Evolutionary conservation across 2,113 vertebrate genomes (phyloP).

Genomic region (Lepisosteus oculatus): DNA sequence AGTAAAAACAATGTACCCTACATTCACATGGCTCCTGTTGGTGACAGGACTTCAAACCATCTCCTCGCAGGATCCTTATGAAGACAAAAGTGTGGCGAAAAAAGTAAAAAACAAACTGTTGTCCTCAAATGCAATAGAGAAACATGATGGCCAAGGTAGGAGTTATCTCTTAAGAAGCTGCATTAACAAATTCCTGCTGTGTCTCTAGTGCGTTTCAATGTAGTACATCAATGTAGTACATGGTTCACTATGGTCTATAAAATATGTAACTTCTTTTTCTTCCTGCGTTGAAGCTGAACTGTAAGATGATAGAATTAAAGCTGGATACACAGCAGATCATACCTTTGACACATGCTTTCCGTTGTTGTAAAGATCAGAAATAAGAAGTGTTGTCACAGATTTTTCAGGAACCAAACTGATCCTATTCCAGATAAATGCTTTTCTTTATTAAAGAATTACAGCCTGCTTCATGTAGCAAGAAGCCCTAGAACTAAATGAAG

Average conservation of each 20-base stretch:
- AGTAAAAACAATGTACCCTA: constrained; percentile 57
- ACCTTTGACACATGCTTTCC: no score
- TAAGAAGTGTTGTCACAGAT: no score
- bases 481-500: no score
- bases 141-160: constrained; percentile 61
- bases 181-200: no score
- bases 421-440: no score
- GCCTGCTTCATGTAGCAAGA: no score
- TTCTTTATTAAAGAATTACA: no score
- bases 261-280: not conserved
- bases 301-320: no score
- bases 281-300: not conserved
- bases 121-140: constrained; percentile 55
- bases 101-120: constrained; percentile 53
- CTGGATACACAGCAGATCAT: no score
- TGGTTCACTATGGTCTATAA: constrained; percentile 3
- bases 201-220: no score
- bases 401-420: no score
- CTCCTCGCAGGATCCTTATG: constrained; percentile 64
- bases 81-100: constrained; percentile 55
- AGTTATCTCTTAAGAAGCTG: not conserved
- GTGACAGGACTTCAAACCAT: constrained; percentile 56
- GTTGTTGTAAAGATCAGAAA: no score
- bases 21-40: constrained; percentile 60
- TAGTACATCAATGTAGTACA: not conserved